Percentiles rank a stretch among this genome's conserved stretches.
phyloP scores from a whole-genome alignment of 1,140 invertebrate species.

The Paralvinella palmiformis region DNA sequence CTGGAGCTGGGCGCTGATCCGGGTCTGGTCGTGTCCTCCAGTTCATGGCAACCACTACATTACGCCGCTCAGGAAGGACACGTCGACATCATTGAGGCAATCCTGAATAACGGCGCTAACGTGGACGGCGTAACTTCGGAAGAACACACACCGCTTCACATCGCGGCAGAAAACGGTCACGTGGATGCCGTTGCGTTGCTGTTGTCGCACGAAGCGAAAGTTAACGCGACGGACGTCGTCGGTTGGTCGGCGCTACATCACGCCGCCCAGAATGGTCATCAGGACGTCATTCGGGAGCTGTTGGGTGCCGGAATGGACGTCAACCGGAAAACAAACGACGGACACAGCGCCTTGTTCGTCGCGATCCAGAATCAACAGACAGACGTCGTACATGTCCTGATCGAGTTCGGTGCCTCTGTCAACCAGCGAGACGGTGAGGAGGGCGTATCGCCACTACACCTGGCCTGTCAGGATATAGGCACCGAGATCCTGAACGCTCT shows the following conservation, averaged over 20 bases:
- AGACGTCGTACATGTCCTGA: slow-evolving; percentile 10
- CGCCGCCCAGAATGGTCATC: slow-evolving; percentile 29
- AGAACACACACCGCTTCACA: slow-evolving; percentile 44
- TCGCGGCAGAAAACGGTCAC: slow-evolving; percentile 39
- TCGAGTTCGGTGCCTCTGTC: background rate
- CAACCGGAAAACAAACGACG: slow-evolving; percentile 9
- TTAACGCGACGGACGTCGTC: slow-evolving; percentile 3
- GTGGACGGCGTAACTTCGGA: slow-evolving; percentile 28
- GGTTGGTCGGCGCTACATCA: slow-evolving; percentile 21
- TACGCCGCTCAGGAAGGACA: slow-evolving; percentile 17
- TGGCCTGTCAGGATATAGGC: slow-evolving; percentile 17
- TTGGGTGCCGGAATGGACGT: slow-evolving; percentile 3
- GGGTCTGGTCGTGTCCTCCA: slow-evolving; percentile 1
- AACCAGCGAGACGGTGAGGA: slow-evolving; percentile 11
- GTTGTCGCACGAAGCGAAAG: background rate
- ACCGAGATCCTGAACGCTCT: slow-evolving; percentile 6
- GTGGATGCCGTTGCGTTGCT: slow-evolving; percentile 42
- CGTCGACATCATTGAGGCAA: slow-evolving; percentile 12
- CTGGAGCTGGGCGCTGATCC: slow-evolving; percentile 33
- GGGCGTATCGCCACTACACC: slow-evolving; percentile 12
- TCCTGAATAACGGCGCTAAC: slow-evolving; percentile 48
- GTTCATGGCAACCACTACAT: slow-evolving; percentile 17
- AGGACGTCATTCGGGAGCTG: slow-evolving; percentile 46
- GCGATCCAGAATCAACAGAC: slow-evolving; percentile 17
- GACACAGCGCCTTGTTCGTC: slow-evolving; percentile 16